Base-by-base conservation (phyloP, 2,888 invertebrate species). In the Metacarcinus magister region DNA sequence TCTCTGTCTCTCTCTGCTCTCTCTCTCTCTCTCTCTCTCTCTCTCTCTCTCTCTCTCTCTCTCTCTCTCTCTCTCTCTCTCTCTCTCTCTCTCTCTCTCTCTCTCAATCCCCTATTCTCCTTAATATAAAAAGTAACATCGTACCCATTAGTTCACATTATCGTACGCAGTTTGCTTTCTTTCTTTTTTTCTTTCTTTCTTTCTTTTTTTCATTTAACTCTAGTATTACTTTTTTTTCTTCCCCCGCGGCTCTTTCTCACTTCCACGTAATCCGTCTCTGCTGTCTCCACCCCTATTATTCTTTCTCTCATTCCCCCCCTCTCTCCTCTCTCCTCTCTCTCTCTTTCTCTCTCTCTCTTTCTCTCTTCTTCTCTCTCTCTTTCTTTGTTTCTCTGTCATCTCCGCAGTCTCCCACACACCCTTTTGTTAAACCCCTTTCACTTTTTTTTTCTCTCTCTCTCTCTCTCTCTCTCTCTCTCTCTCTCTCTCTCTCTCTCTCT, bases 251-350 rank as follows among this genome's bases (percentile, higher is more conserved):
- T n/a, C n/a, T n/a, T 67, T 67, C 23, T n/a, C 67, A 67, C 67
- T 3, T 13, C 54, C 54, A 54, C 54, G 54, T 13, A 54, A 7
- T 54, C 39, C 87, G 8, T 39, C 28, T 87, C 8, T 87, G 28
- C 87, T 87, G 87, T 87, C 39, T 87, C 87, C 87, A 87, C 87
- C 0, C 87, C 87, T 10, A 32, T 87, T 87, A 87, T 19, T 87
- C 28, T 39, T 16, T 54, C 82, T 82, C 82, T 32, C 82, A 23
- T 32, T 82, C 82, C 13, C 82, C 32, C 82, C 32, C 32, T 82
- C 82, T 82, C 82, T 67, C 82, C 82, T 82, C 82, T 82, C 82
- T 32, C 82, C 10, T 10, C 32, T 10, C 75, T 75, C 75, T 75
- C 75, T 75, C 75, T 75, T 28, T 75, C 75, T 75, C 75, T 75